These are phyloP conservation scores for Sipha maydis DNA, from an alignment of 2,888 invertebrate species.

Conservation along the genomic window DNA sequence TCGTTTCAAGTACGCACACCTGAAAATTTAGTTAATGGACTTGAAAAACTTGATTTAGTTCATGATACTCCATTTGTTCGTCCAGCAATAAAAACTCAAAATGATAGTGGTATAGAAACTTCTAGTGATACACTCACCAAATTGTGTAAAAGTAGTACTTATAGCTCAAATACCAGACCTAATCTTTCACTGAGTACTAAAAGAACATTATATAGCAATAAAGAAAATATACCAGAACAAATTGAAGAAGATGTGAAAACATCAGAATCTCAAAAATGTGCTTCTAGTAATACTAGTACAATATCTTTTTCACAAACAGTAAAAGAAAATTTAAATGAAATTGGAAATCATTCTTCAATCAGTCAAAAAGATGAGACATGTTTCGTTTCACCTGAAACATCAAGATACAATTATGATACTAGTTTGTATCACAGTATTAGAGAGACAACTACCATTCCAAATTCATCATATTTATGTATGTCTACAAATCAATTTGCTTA, in stretches of 20 bases:
- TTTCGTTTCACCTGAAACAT: constrained; percentile 52
- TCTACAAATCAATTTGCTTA: constrained; percentile 2
- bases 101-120: constrained; percentile 52
- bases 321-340: constrained; percentile 22
- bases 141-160: background rate
- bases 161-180: constrained; percentile 18
- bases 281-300: background rate
- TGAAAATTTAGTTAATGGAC: constrained; percentile 37
- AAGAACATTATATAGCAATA: constrained; percentile 47
- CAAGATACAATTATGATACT: constrained; percentile 46
- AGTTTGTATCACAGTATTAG: constrained; percentile 57
- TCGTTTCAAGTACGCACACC: constrained; percentile 48
- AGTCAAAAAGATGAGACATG: constrained; percentile 34
- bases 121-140: constrained; percentile 28
- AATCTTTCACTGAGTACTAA: constrained; percentile 21
- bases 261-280: background rate
- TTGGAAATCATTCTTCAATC: constrained; percentile 9
- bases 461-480: constrained; percentile 22
- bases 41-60: constrained; percentile 59
- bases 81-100: constrained; percentile 39
- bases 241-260: background rate
- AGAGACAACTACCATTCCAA: constrained; percentile 41
- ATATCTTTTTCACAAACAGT: constrained; percentile 1
- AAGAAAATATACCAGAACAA: constrained; percentile 46
- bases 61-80: constrained; percentile 57